Percentiles rank a stretch among this genome's conserved stretches.
Conservation (phyloP, 2,113 vertebrate species). For the Anhinga rufa region DNA sequence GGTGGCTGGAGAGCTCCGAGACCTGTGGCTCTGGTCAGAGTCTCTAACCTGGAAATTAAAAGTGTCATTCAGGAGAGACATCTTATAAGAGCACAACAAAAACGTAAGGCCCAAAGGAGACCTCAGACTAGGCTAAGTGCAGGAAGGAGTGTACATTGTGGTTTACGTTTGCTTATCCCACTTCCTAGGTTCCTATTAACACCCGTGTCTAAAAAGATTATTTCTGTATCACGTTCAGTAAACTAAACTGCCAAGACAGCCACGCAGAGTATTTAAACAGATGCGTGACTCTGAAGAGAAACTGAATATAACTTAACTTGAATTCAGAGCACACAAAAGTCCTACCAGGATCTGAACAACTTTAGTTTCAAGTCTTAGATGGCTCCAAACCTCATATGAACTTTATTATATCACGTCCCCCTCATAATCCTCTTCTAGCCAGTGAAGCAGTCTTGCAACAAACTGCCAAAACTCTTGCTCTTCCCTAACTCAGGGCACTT, state of each 20-base stretch:
- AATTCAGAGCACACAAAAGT: neutral
- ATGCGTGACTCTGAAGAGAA: neutral
- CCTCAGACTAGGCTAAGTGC: neutral
- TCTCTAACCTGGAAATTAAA: conserved; percentile 46
- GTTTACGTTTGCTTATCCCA: neutral
- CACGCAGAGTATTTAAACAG: neutral
- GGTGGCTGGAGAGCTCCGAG: neutral
- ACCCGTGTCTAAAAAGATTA: neutral
- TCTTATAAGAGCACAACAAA: neutral
- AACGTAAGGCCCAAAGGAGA: neutral
- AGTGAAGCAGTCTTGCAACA: neutral
- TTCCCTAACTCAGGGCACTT: neutral
- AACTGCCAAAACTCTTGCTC: neutral
- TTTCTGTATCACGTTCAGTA: neutral
- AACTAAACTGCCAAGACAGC: neutral
- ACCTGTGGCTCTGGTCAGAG: neutral
- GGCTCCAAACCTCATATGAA: neutral
- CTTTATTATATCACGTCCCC: fast-evolving
- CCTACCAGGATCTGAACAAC: neutral
- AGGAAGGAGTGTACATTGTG: neutral
- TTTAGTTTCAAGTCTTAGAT: neutral
- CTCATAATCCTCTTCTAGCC: neutral
- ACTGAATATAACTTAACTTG: fast-evolving
- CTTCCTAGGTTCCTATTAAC: neutral
- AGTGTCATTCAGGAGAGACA: neutral